Evolutionary conservation across 2,888 invertebrate species (phyloP), one percentile per base, ranked within the genome.

Genomic region (Daptonema setosum): DNA sequence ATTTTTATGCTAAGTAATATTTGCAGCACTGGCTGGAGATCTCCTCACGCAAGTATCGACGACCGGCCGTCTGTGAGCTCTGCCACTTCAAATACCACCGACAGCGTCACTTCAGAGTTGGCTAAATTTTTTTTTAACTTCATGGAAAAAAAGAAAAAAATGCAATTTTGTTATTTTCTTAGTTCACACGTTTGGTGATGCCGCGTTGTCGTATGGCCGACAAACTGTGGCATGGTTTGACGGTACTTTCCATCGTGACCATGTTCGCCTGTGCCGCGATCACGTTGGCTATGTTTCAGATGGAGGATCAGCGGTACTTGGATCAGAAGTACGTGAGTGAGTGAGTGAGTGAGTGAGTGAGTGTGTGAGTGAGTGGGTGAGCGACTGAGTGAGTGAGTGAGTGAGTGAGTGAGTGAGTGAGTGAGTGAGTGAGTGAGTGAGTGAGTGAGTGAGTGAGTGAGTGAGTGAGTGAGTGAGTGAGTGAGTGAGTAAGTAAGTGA

Each of bases 21-120:
- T 61, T 63, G 30, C 67, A 76, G 76, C 75, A 73, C 68, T 77
- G 77, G 77, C 68, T 77, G 57, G 74, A 76, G 63, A 73, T 75
- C 54, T 73, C 71, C 47, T 70, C 71, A 30, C 70, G 72, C 56
- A 72, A 72, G 60, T 70, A 72, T 54, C 71, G 72, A 58, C 73
- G 73, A 57, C 72, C 74, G 5, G 73, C 76, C 2, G 67, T 69
- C 52, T 77, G 77, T 70, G 77, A 77, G 65, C 69, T 77, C n/a
- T 77, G 77, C 63, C 72, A 74, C 56, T 77, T 73, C 64, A 72
- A 73, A 61, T 77, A 75, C 65, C 69, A 73, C 55, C 69, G 76
- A 63, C 74, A 74, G 64, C 75, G 76, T 61, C 70, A 73, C 61
- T 74, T 77, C 62, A 75, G 74, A 69, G 76, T 76, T 35, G 28